phyloP scores from a whole-genome alignment of 2,888 invertebrate genomes.

The Terebella lapidaria region DNA sequence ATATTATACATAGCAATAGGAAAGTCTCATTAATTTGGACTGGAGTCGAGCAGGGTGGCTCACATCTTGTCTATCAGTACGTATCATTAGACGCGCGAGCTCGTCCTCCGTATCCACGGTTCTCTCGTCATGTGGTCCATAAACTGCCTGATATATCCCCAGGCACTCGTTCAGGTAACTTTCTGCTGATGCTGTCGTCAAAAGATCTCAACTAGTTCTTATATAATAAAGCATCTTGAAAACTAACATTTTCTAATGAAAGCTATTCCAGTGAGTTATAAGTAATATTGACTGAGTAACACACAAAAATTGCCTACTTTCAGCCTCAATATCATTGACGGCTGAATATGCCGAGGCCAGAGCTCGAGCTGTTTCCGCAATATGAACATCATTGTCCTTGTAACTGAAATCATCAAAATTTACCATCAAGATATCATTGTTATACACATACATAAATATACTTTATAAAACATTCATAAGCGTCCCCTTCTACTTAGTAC shows the following conservation, averaged over 20 bases:
- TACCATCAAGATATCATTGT: background rate
- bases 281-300: no score
- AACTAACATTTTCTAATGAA: no score
- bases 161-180: slow-evolving; percentile 49
- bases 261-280: no score
- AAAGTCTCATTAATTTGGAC: no score
- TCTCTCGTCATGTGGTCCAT: slow-evolving; percentile 44
- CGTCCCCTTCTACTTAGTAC: no score
- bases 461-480: no score
- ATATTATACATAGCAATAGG: no score
- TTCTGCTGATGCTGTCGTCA: slow-evolving; percentile 43
- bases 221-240: no score
- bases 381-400: slow-evolving; percentile 38
- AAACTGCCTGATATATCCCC: slow-evolving; percentile 36
- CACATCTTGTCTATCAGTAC: slow-evolving; percentile 43
- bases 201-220: no score
- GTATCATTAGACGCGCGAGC: slow-evolving; percentile 41
- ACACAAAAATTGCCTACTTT: slow-evolving; percentile 32
- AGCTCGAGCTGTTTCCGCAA: slow-evolving; percentile 46
- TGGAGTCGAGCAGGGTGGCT: no score
- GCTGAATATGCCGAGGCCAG: slow-evolving; percentile 46
- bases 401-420: slow-evolving; percentile 31
- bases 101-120: slow-evolving; percentile 48
- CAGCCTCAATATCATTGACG: slow-evolving; percentile 43
- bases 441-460: no score